Evolutionary conservation across 2,888 invertebrate species (phyloP).

Genomic region (Anorthoa munda): DNA sequence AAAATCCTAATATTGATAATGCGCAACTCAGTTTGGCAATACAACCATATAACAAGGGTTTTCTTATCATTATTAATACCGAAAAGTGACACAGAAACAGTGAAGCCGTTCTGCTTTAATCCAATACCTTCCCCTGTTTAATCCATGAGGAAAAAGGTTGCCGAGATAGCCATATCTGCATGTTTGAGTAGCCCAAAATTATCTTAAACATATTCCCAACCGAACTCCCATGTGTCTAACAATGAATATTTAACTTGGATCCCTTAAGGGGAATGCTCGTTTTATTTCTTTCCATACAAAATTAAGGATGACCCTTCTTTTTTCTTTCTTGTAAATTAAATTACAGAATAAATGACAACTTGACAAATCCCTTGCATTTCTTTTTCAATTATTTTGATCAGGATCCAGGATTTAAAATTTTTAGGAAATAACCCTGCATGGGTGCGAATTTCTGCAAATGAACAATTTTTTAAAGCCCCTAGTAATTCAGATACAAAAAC

Average conservation of each 20-base stretch:
- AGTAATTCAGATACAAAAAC: no score
- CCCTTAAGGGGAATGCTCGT: slow-evolving; percentile 42
- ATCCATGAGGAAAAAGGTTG: slow-evolving; percentile 39
- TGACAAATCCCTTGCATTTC: no score
- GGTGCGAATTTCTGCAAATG: no score
- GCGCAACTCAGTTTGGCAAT: neutral
- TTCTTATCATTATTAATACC: neutral
- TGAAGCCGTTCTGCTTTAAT: neutral
- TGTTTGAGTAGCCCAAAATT: slow-evolving; percentile 45
- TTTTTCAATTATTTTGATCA: no score
- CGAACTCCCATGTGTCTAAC: slow-evolving; percentile 43
- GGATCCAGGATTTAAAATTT: no score
- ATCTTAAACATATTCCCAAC: slow-evolving; percentile 53
- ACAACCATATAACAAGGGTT: neutral
- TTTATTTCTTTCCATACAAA: slow-evolving; percentile 10
- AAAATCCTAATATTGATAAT: no score
- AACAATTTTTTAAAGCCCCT: no score
- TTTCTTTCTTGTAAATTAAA: neutral
- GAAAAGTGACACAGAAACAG: neutral
- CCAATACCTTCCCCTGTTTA: slow-evolving; percentile 11
- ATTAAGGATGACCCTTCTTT: neutral
- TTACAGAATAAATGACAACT: neutral
- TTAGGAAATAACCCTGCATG: no score
- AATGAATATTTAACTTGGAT: slow-evolving; percentile 65
- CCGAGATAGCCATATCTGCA: slow-evolving; percentile 34